phyloP scores from a whole-genome alignment of 2,797 vertebrate genomes.

The Spea hammondii region DNA sequence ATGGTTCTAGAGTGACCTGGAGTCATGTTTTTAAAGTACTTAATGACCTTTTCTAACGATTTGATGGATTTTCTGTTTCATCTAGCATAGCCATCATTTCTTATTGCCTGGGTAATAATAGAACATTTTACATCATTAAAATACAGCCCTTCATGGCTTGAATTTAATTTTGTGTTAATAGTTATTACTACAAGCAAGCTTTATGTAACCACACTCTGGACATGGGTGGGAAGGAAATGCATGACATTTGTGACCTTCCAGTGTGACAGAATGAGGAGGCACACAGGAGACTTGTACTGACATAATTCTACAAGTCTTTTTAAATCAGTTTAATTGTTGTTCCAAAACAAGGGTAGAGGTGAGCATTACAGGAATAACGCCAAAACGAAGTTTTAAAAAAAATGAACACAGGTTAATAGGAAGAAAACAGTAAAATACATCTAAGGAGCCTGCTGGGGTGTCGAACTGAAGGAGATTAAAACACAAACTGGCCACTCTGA shows the following conservation, averaged over 20 bases:
- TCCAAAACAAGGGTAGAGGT: not conserved
- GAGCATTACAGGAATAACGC: constrained; percentile 52
- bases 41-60: too few species aligned
- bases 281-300: constrained; percentile 34
- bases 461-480: constrained; percentile 59
- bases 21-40: too few species aligned
- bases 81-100: too few species aligned
- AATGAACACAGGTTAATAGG: constrained; percentile 56
- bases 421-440: constrained; percentile 63
- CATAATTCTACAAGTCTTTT: constrained; percentile 51
- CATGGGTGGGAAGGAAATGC: constrained; percentile 24
- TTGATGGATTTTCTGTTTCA: too few species aligned
- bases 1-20: too few species aligned
- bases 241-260: not conserved
- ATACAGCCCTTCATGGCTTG: too few species aligned
- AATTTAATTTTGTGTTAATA: too few species aligned
- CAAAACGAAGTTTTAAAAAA: constrained; percentile 46
- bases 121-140: too few species aligned
- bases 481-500: constrained; percentile 55
- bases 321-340: constrained; percentile 63
- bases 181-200: too few species aligned
- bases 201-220: not conserved
- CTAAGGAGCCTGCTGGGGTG: constrained; percentile 60
- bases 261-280: constrained; percentile 34
- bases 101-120: too few species aligned